These are phyloP conservation scores for Koerneria pararmatus DNA, from an alignment of 2,888 invertebrate species.

Conservation along the genomic window DNA sequence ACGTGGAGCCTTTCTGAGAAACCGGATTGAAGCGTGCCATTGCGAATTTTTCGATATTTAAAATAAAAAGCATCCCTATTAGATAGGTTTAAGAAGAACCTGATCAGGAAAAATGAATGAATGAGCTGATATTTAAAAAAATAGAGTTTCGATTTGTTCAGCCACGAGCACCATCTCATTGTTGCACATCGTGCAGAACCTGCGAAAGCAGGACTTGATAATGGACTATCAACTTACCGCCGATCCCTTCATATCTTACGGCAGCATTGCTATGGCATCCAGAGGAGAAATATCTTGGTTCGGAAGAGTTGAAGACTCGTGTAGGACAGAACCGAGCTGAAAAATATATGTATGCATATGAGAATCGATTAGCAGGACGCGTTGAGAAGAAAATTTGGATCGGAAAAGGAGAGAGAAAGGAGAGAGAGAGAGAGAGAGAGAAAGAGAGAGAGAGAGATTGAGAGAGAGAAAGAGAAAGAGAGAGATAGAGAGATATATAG, in stretches of 20 bases:
- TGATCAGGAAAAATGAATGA: not conserved
- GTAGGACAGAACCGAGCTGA: not conserved
- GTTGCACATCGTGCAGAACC: constrained; percentile 21
- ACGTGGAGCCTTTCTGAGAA: too few species aligned
- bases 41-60: too few species aligned
- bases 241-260: constrained; percentile 51
- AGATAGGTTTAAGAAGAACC: too few species aligned
- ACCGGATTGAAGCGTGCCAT: too few species aligned
- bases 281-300: constrained; percentile 55
- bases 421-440: too few species aligned
- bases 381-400: too few species aligned
- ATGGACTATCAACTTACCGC: constrained; percentile 52
- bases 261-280: constrained; percentile 54
- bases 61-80: too few species aligned
- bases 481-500: too few species aligned
- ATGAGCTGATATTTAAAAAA: not conserved
- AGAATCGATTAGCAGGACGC: not conserved
- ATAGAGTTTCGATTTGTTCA: too few species aligned
- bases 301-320: constrained; percentile 11
- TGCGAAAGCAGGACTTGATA: constrained; percentile 42
- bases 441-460: too few species aligned
- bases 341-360: not conserved
- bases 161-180: constrained; percentile 9
- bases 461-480: too few species aligned
- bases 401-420: too few species aligned